Conservation (phyloP, 2,888 invertebrate species). For the Apomyelois bistriatella region DNA sequence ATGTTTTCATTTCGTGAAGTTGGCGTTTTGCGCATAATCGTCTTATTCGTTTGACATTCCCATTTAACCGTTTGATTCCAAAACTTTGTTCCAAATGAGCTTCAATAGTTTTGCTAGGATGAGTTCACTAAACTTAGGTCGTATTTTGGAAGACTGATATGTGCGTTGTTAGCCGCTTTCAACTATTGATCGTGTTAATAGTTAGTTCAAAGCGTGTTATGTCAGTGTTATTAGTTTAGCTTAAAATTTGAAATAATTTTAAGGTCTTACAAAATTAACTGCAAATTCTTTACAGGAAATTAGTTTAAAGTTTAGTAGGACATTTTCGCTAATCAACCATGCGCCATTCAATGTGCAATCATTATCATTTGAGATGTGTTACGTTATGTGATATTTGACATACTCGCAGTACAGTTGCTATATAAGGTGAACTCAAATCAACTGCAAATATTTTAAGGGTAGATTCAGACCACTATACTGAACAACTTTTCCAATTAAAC, state of each 20-base stretch:
- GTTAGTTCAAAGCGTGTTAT: slow-evolving; percentile 50
- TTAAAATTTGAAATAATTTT: neutral
- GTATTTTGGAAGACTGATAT: slow-evolving; percentile 52
- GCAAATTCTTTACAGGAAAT: neutral
- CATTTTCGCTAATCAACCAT: no score
- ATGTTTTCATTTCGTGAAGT: neutral
- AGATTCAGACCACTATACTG: no score
- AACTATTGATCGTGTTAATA: slow-evolving; percentile 69
- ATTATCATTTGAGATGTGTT: no score
- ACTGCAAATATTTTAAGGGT: no score
- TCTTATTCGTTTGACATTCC: slow-evolving; percentile 60
- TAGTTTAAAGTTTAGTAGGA: no score
- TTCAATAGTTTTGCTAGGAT: slow-evolving; percentile 45
- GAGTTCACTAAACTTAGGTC: slow-evolving; percentile 35
- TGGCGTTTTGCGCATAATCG: neutral
- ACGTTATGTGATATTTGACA: no score
- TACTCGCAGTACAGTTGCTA: no score
- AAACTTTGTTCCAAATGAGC: slow-evolving; percentile 10
- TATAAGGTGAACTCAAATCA: no score
- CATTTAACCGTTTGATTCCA: slow-evolving; percentile 31
- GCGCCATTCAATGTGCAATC: no score
- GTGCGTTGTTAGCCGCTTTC: slow-evolving; percentile 53
- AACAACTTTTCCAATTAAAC: no score
- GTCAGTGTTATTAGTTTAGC: slow-evolving; percentile 26
- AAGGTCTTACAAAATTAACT: neutral